Evolutionary conservation across 2,797 vertebrate genomes (phyloP).

Genomic region (Holocentrus rufus): DNA sequence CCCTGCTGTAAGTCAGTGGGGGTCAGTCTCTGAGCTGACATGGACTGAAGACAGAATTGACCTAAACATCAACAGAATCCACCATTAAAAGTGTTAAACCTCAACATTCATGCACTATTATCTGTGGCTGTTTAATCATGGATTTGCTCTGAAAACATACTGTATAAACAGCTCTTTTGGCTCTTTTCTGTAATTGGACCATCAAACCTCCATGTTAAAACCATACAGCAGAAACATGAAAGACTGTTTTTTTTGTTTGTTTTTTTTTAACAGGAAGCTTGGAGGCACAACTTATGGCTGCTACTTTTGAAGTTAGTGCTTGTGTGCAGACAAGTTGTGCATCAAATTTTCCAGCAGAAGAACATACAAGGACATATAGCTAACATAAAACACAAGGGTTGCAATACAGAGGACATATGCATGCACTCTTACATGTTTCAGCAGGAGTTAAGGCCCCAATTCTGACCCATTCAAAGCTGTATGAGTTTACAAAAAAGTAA

Average conservation of each 20-base stretch:
- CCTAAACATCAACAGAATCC: conserved; percentile 44
- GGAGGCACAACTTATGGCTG: conserved; percentile 30
- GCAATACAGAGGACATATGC: too few species aligned
- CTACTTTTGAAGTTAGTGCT: too few species aligned
- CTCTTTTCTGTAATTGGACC: conserved; percentile 61
- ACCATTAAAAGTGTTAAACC: conserved; percentile 21
- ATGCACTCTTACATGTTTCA: too few species aligned
- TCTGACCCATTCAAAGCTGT: too few species aligned
- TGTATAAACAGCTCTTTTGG: conserved; percentile 48
- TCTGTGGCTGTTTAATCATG: conserved; percentile 39
- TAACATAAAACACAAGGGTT: too few species aligned
- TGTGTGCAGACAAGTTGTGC: too few species aligned
- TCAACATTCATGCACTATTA: conserved; percentile 33
- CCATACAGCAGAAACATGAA: conserved; percentile 51
- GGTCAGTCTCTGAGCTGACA: conserved; percentile 42
- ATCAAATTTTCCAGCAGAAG: too few species aligned
- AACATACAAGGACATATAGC: too few species aligned
- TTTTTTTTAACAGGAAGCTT: conserved; percentile 32
- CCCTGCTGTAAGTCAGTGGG: too few species aligned
- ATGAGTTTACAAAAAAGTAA: too few species aligned
- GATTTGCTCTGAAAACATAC: conserved; percentile 39
- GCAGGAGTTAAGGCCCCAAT: too few species aligned
- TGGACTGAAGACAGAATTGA: conserved; percentile 34
- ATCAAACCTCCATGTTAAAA: conserved; percentile 42
- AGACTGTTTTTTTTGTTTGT: conserved; percentile 41